Percentiles rank a stretch among this genome's conserved stretches.
Evolutionary conservation across 2,113 vertebrate species (phyloP).

Genomic region (Brachirus orientalis): DNA sequence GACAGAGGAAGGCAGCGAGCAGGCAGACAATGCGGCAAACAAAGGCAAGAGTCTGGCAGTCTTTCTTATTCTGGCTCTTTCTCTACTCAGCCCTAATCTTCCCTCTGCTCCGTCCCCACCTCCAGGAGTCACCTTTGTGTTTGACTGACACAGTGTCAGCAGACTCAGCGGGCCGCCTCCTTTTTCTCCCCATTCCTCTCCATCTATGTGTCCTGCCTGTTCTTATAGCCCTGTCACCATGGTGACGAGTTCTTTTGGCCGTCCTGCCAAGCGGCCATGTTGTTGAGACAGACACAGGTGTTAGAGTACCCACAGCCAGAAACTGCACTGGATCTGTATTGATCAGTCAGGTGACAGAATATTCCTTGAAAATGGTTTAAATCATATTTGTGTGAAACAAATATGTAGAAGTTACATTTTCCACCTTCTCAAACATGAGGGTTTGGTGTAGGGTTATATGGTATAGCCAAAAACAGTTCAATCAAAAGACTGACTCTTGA

Average conservation of each 20-base stretch:
- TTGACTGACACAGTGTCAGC: slow-evolving; percentile 63
- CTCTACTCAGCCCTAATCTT: slow-evolving; percentile 45
- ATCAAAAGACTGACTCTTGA: no score
- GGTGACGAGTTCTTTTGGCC: slow-evolving; percentile 62
- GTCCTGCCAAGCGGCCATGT: slow-evolving; percentile 72
- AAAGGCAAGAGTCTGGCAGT: slow-evolving; percentile 55
- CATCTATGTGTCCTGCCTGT: slow-evolving; percentile 25
- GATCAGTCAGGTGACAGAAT: no score
- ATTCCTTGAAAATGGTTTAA: no score
- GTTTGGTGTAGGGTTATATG: no score
- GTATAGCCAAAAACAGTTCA: no score
- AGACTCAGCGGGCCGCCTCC: slow-evolving; percentile 65
- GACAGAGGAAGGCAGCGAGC: slow-evolving; percentile 61
- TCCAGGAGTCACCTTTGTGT: slow-evolving; percentile 77
- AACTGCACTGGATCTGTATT: no score
- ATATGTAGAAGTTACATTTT: no score
- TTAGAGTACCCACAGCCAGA: slow-evolving; percentile 50
- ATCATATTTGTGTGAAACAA: no score
- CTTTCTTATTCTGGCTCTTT: slow-evolving; percentile 24
- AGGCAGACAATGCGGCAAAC: slow-evolving; percentile 69
- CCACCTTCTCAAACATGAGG: no score
- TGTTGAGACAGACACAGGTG: slow-evolving; percentile 70
- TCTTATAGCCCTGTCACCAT: slow-evolving; percentile 57
- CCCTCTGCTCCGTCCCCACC: slow-evolving; percentile 51
- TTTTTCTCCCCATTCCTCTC: slow-evolving; percentile 41